Evolutionary conservation across 2,888 invertebrate species (phyloP).

Genomic region (Myopa testacea): DNA sequence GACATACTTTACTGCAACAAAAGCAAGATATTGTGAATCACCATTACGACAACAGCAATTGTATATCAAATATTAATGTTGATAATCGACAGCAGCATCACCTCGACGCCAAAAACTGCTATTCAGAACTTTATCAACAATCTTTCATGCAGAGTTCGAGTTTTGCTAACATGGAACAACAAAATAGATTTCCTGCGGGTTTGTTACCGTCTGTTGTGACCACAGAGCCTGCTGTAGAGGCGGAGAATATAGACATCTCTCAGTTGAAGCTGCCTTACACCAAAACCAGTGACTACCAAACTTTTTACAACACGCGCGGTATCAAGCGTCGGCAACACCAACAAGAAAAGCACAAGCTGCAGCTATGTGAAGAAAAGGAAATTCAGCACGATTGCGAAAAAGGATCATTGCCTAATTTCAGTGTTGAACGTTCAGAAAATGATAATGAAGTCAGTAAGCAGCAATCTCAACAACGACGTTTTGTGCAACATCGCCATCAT

Average conservation of each 20-base stretch:
- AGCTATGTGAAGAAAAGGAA: background rate
- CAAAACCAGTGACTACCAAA: constrained; percentile 12
- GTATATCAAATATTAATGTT: background rate
- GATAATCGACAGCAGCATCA: background rate
- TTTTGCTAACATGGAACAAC: constrained; percentile 8
- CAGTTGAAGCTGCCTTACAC: constrained; percentile 16
- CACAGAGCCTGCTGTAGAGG: constrained; percentile 5
- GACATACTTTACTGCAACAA: background rate
- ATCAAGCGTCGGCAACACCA: background rate
- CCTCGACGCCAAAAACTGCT: too few relatives aligned
- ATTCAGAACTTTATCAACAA: too few relatives aligned
- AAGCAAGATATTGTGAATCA: constrained; percentile 1
- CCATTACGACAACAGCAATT: background rate
- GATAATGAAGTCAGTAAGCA: background rate
- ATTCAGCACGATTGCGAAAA: background rate
- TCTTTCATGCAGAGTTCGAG: constrained; percentile 9
- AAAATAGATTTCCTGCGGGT: background rate
- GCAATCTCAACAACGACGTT: constrained; percentile 7
- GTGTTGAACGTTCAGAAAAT: constrained; percentile 2
- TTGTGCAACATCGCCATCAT: background rate
- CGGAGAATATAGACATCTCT: constrained; percentile 12
- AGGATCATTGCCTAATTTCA: background rate
- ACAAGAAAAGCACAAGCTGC: background rate
- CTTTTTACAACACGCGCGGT: background rate
- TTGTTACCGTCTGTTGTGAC: background rate